Base-by-base conservation (phyloP, 2,113 vertebrate genomes). In the Balaenoptera acutorostrata region DNA sequence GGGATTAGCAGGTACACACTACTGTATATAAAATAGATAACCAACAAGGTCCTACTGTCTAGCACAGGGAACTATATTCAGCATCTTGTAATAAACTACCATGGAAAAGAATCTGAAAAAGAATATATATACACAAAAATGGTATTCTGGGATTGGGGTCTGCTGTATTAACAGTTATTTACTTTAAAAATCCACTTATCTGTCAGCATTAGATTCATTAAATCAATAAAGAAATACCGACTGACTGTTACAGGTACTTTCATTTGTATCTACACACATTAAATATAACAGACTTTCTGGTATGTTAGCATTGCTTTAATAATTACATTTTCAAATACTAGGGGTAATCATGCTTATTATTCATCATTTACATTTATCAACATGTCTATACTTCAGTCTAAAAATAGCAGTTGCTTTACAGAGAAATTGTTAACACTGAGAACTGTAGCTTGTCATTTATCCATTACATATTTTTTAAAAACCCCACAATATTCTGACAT, bases 351-450 rank as follows among this genome's bases (percentile, higher is more conserved):
- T 33, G 59, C 46, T 95, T 94, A 90, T 72, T 93, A 95, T 39
- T 92, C 68, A 93, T 92, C 72, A 93, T 72, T 96, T 81, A 90
- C 64, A 93, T 87, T 96, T 86, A 95, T 66, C 77, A 89, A 63
- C 23, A 55, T 71, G n/a, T 55, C 93, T 96, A 80, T 57, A 95
- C 33, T 80, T 93, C 44, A 64, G 44, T 90, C 74, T 92, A 95
- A 97, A 97, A 93, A 89, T 61, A 96, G 82, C 93, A 92, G 31
- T 81, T 95, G 66, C 63, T 92, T 86, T 91, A 94, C 57, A 96
- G 55, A 88, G 17, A 93, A 93, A 94, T 33, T 87, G 80, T 91
- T 96, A 93, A 69, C 78, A 91, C 52, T 89, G 78, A 97, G 86
- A 85, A 92, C 69, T 52, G 52, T 91, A 69, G 44, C 82, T 95